A percentile compares a stretch with the other conserved stretches of the same genome.
These are phyloP conservation scores for Phyllostomus hastatus DNA, from an alignment of 2,113 vertebrate species.

Conservation along the genomic window DNA sequence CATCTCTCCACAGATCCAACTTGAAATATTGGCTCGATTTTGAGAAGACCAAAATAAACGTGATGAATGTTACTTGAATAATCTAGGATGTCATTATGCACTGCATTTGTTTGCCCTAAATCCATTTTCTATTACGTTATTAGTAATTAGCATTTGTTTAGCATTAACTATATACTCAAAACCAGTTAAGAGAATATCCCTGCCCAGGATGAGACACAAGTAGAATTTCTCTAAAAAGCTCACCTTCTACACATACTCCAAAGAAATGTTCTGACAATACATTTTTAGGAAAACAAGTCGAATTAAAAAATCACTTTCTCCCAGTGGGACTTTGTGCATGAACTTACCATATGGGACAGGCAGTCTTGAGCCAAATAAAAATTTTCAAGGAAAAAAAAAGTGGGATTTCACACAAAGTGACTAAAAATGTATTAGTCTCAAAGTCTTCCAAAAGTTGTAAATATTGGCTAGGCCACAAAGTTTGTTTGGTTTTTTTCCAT, in stretches of 20 bases:
- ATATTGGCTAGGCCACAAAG: not conserved
- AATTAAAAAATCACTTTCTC: constrained; percentile 40
- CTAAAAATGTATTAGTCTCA: constrained; percentile 19
- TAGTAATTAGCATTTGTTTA: constrained; percentile 70
- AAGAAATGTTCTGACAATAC: constrained; percentile 49
- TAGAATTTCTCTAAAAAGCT: not conserved
- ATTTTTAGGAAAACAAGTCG: constrained; percentile 51
- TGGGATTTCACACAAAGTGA: constrained; percentile 41
- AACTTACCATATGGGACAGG: constrained; percentile 35
- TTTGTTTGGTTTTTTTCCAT: too few relatives aligned
- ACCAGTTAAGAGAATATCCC: constrained; percentile 16
- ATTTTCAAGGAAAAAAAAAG: not conserved
- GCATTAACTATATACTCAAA: constrained; percentile 31
- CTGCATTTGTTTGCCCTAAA: constrained; percentile 62
- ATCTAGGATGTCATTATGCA: constrained; percentile 47
- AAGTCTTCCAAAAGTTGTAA: constrained; percentile 39
- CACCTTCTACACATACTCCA: constrained; percentile 24
- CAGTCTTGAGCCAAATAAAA: constrained; percentile 46
- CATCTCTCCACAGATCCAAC: not conserved
- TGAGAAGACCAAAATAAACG: constrained; percentile 46
- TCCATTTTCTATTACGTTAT: constrained; percentile 71
- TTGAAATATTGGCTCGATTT: constrained; percentile 48
- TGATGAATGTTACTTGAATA: constrained; percentile 58
- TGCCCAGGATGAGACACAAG: not conserved
- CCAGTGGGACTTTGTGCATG: not conserved